phyloP scores from a whole-genome alignment of 2,888 invertebrate species.

The Agrotis segetum region DNA sequence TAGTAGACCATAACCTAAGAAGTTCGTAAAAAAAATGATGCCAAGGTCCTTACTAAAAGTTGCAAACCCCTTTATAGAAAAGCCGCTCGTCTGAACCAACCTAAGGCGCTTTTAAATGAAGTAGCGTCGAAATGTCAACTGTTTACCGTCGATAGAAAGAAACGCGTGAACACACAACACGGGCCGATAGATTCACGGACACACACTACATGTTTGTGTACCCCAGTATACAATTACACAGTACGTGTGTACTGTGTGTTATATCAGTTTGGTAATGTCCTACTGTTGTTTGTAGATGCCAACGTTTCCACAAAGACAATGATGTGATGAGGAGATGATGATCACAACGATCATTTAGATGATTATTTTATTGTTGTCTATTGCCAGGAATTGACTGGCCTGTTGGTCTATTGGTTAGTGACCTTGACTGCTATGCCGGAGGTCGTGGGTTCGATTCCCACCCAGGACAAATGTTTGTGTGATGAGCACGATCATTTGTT shows the following conservation, averaged over 20 bases:
- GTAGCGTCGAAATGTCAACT: slow-evolving; percentile 55
- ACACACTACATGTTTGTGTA: slow-evolving; percentile 49
- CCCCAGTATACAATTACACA: slow-evolving; percentile 7
- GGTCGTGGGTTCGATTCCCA: no score
- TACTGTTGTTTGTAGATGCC: neutral
- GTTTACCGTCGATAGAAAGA: slow-evolving; percentile 61
- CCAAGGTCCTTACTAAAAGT: no score
- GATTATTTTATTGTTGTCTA: neutral
- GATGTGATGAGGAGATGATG: neutral
- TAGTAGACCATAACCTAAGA: no score
- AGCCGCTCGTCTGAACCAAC: no score
- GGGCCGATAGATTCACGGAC: slow-evolving; percentile 57
- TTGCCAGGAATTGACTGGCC: no score
- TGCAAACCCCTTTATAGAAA: no score
- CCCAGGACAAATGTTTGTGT: no score
- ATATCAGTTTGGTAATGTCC: slow-evolving; percentile 7
- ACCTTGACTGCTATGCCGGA: no score
- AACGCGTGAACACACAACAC: slow-evolving; percentile 51
- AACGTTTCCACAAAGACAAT: neutral
- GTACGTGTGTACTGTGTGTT: slow-evolving; percentile 8
- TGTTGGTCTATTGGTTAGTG: no score
- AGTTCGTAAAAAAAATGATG: no score
- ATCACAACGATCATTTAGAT: neutral
- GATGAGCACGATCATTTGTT: no score
- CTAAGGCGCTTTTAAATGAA: slow-evolving; percentile 58